phyloP scores from a whole-genome alignment of 2,888 invertebrate species.

The Hypercompe scribonia region DNA sequence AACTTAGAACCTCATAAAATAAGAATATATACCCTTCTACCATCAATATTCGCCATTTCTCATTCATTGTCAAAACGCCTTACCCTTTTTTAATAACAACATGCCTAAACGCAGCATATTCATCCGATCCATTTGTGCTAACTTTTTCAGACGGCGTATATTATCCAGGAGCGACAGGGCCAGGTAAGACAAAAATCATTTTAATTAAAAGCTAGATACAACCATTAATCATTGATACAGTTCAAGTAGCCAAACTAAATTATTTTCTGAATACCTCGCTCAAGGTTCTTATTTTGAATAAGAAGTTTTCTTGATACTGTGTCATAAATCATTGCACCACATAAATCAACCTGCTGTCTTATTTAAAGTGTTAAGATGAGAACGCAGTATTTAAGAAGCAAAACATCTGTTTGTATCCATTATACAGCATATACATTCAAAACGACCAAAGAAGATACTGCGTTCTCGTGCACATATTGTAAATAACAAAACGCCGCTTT shows the following conservation, averaged over 20 bases:
- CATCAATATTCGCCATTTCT: neutral
- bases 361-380: slow-evolving; percentile 15
- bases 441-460: neutral
- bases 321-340: neutral
- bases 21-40: neutral
- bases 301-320: neutral
- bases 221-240: neutral
- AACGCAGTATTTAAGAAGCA: slow-evolving; percentile 19
- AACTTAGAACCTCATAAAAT: neutral
- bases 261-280: neutral
- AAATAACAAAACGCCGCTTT: slow-evolving; percentile 21
- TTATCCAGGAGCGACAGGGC: slow-evolving; percentile 29
- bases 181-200: slow-evolving; percentile 27
- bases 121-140: slow-evolving; percentile 35
- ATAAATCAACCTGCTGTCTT: slow-evolving; percentile 23
- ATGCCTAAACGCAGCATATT: slow-evolving; percentile 20
- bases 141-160: slow-evolving; percentile 30
- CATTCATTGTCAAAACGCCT: slow-evolving; percentile 27
- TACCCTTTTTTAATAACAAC: slow-evolving; percentile 23
- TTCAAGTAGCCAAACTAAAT: neutral
- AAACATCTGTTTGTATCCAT: neutral
- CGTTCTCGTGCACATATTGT: slow-evolving; percentile 9
- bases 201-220: slow-evolving; percentile 2
- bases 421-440: neutral
- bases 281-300: neutral